Conservation (phyloP, 2,113 vertebrate species). For the Petroica traversi region DNA sequence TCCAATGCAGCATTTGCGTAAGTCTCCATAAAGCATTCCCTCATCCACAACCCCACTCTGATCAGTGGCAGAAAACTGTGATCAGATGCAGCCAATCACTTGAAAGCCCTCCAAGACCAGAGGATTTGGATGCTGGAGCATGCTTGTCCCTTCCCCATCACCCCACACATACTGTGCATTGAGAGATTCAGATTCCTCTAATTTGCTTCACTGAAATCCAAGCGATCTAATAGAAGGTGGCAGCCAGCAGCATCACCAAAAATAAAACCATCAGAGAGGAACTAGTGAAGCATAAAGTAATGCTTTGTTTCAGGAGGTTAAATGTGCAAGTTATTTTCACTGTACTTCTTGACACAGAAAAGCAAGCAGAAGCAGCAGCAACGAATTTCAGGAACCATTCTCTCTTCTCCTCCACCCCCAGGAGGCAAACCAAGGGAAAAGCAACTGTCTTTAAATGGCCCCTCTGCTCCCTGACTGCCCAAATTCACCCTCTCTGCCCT, state of each 20-base stretch:
- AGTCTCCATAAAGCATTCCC: background rate
- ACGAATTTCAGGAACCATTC: background rate
- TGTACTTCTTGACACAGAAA: background rate
- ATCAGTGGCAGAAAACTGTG: background rate
- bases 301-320: background rate
- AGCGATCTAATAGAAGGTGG: background rate
- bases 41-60: background rate
- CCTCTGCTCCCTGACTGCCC: background rate
- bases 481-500: rapidly evolving
- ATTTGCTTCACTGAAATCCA: background rate
- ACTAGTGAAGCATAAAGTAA: background rate
- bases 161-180: rapidly evolving
- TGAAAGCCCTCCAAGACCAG: background rate
- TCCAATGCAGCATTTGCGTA: background rate
- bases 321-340: background rate
- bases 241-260: background rate
- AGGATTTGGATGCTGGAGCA: background rate
- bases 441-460: background rate
- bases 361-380: background rate
- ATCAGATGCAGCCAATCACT: background rate
- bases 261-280: background rate
- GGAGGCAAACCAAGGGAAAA: background rate
- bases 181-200: background rate
- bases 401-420: background rate
- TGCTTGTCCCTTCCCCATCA: background rate